A percentile compares a stretch with the other conserved stretches of the same genome.
phyloP scores from a whole-genome alignment of 2,113 vertebrate genomes.

The Anthoscopus minutus region DNA sequence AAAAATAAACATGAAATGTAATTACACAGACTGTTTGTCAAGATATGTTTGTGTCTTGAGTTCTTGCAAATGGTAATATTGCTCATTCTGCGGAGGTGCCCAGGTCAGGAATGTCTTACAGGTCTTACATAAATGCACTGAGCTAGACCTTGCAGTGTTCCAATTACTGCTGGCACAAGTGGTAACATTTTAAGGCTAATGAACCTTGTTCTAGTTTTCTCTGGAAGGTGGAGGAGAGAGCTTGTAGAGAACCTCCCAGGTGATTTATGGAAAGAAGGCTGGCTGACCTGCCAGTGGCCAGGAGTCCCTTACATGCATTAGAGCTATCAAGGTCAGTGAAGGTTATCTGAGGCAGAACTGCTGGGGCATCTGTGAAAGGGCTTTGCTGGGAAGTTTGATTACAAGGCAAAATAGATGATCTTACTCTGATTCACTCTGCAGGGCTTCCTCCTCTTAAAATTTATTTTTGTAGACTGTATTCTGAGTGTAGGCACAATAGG shows the following conservation, averaged over 20 bases:
- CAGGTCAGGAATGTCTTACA: not conserved
- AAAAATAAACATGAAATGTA: not conserved
- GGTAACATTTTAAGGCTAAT: not conserved
- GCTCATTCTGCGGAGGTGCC: not conserved
- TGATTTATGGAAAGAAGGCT: not conserved
- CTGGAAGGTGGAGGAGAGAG: not conserved
- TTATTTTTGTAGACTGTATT: not conserved
- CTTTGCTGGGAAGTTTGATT: not conserved
- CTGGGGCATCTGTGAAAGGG: not conserved
- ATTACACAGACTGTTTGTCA: not conserved
- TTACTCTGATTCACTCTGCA: not conserved
- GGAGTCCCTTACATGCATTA: accelerated
- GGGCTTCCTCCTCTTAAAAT: not conserved
- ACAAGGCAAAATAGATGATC: not conserved
- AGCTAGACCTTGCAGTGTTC: not conserved
- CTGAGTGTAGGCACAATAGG: not conserved
- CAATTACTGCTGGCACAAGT: not conserved
- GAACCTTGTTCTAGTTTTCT: not conserved
- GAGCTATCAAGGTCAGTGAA: not conserved
- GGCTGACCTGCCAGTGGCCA: not conserved
- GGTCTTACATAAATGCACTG: not conserved
- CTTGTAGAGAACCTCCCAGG: not conserved
- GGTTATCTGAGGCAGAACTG: not conserved
- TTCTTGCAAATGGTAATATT: not conserved
- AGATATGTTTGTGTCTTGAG: not conserved